These are phyloP conservation scores for Gallinago stenura DNA, from an alignment of 2,797 vertebrate genomes.

Conservation along the genomic window DNA sequence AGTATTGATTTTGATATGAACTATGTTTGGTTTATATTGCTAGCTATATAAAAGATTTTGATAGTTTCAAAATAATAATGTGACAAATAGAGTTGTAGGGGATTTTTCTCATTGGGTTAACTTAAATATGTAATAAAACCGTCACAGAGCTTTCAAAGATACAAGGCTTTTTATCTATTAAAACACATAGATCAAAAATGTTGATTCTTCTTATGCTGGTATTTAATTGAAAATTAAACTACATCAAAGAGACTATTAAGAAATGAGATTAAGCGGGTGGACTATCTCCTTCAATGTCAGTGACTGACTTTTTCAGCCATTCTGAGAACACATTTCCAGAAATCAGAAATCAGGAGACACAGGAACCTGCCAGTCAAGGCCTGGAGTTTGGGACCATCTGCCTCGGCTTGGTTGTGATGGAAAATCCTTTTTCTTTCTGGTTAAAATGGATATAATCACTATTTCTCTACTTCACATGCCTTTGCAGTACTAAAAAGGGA, in stretches of 20 bases:
- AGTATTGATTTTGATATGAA: slow-evolving; percentile 59
- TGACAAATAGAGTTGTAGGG: neutral
- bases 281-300: neutral
- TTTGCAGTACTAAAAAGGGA: neutral
- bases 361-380: neutral
- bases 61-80: slow-evolving; percentile 15
- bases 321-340: neutral
- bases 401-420: neutral
- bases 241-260: neutral
- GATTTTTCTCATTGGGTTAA: slow-evolving; percentile 7
- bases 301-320: neutral
- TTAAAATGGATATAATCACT: neutral
- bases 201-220: neutral
- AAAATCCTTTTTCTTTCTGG: neutral
- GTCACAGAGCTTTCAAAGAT: neutral
- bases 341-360: neutral
- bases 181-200: neutral
- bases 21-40: slow-evolving; percentile 11
- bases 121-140: neutral
- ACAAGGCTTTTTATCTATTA: neutral
- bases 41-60: slow-evolving; percentile 12
- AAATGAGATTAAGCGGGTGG: neutral
- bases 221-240: slow-evolving; percentile 25
- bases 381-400: neutral
- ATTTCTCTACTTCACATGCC: neutral